Evolutionary conservation across 2,888 invertebrate genomes (phyloP), one percentile per base, ranked within the genome.

Genomic region (Drosophila nr. medialis): DNA sequence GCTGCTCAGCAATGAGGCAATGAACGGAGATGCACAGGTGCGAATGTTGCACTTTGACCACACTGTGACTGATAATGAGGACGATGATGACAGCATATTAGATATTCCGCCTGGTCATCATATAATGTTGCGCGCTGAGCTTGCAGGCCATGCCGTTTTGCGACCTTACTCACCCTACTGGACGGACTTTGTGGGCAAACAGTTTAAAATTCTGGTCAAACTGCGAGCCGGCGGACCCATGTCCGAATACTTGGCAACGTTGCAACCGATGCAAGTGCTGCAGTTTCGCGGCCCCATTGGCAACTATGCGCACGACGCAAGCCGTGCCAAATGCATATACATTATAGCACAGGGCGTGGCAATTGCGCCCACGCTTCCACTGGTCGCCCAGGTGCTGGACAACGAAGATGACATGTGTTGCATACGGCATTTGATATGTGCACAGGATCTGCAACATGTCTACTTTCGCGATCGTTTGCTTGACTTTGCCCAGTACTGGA

Each of bases 241-340:
- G 93, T 95, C 96, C 2, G 92, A 92, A 67, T 93, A 94, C 56
- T 91, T 96, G 55, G 92, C 90, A 64, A 86, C 91, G 36, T 91
- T 95, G 85, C 81, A 91, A 59, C 77, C 92, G 40, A 94, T 94
- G 2, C 94, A 94, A 63, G 74, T 92, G 51, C 94, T 96, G 13
- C 92, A 94, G 64, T 96, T 96, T 94, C 93, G 96, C 84, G 97
- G 97, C 0, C 96, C 97, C 0, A 96, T 95, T 93, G 96, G 96
- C 11, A 66, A 68, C 24, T 89, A 82, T 69, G 21, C 51, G 1
- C 77, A 89, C 21, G 69, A 90, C 10, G 34, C 75, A 6, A 45
- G 3, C 15, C 10, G n/a, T 18, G n/a, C 72, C 32, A 80, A 64
- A 36, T 70, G 56, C 38, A 81, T 95, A 24, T 74, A 94, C 2